A percentile compares a stretch with the other conserved stretches of the same genome.
Conservation (phyloP, 2,113 vertebrate species). For the Microcebus tavaratra region DNA sequence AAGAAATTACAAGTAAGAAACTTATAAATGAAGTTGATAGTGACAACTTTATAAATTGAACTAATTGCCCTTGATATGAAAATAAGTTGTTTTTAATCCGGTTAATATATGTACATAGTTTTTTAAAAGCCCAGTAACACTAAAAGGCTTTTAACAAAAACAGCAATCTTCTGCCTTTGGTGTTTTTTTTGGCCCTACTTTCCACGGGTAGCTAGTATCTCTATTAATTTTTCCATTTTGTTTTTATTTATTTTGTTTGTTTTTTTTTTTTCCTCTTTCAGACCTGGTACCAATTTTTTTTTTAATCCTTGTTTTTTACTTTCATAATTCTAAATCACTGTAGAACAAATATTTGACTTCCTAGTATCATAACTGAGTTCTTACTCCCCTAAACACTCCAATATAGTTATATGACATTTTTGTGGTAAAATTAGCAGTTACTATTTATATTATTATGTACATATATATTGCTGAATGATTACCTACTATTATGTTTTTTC, state of each 20-base stretch:
- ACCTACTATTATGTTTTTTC: background rate
- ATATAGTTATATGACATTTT: background rate
- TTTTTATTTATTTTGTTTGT: too few relatives aligned
- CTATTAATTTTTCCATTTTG: background rate
- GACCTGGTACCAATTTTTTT: too few relatives aligned
- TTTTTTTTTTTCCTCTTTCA: too few relatives aligned
- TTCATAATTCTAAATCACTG: constrained; percentile 28
- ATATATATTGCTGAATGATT: background rate
- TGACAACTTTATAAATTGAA: background rate
- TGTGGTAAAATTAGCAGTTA: background rate
- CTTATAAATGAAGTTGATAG: constrained; percentile 25
- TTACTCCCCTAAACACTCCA: background rate
- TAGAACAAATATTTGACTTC: background rate
- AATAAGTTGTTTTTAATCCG: constrained; percentile 46
- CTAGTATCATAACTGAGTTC: background rate
- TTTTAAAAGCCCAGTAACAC: background rate
- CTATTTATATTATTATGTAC: background rate
- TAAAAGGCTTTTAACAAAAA: background rate
- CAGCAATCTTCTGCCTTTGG: background rate
- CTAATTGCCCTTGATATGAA: background rate
- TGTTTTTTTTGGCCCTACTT: background rate
- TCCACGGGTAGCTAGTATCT: background rate
- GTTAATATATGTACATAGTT: background rate
- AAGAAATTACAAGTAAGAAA: constrained; percentile 41
- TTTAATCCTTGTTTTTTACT: background rate